A percentile compares a stretch with the other conserved stretches of the same genome.
Evolutionary conservation across 2,113 vertebrate species (phyloP).

Genomic region (Rostratula benghalensis): DNA sequence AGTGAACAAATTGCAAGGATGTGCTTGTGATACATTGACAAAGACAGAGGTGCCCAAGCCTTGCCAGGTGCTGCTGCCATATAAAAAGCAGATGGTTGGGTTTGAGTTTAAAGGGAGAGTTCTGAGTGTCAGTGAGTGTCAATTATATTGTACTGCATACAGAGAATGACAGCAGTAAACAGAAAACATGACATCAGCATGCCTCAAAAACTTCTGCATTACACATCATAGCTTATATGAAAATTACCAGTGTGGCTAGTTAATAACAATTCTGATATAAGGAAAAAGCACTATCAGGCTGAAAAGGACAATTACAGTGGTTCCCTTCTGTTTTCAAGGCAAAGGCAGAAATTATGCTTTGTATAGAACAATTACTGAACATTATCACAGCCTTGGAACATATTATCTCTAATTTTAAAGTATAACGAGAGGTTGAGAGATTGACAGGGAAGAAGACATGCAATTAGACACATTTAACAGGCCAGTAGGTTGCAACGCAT

Average conservation of each 20-base stretch:
- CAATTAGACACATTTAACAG: not conserved
- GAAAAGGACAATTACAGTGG: not conserved
- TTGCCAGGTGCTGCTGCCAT: not conserved
- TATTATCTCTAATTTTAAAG: not conserved
- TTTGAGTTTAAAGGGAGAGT: not conserved
- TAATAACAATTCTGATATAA: not conserved
- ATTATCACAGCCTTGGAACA: not conserved
- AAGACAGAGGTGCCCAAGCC: not conserved
- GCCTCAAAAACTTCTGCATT: not conserved
- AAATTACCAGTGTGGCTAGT: not conserved
- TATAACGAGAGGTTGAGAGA: not conserved
- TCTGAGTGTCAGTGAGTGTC: not conserved
- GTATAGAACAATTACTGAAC: not conserved
- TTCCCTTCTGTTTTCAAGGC: not conserved
- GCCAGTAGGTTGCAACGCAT: not conserved
- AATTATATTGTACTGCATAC: not conserved
- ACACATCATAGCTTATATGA: not conserved
- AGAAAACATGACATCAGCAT: not conserved
- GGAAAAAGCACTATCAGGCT: not conserved
- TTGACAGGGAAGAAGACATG: not conserved
- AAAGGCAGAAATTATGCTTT: not conserved
- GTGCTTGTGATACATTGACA: fast-evolving
- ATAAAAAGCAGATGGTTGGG: not conserved
- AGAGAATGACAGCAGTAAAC: not conserved
- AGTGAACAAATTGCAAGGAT: not conserved